A percentile compares a stretch with the other conserved stretches of the same genome.
Evolutionary conservation across 2,113 vertebrate species (phyloP).

Genomic region (Tupaia chinensis): DNA sequence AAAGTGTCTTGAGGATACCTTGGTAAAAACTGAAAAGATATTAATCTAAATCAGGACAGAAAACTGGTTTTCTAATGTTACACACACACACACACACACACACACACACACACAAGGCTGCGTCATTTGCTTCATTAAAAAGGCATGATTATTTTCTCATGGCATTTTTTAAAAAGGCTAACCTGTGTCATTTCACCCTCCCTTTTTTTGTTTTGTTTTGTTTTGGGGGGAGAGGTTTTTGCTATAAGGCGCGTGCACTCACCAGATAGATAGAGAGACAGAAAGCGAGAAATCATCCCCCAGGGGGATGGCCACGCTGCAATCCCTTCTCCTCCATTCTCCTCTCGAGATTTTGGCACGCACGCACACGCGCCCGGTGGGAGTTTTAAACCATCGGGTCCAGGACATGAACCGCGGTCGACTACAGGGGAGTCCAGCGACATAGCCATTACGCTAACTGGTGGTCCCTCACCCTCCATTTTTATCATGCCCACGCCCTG

Average conservation of each 20-base stretch:
- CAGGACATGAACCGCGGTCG: no score
- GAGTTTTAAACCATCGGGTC: no score
- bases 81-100: background rate
- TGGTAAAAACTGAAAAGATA: conserved; percentile 25
- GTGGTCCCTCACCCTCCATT: background rate
- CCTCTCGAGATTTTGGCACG: no score
- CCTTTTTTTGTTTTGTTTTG: background rate
- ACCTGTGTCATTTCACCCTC: conserved; percentile 24
- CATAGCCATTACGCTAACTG: no score
- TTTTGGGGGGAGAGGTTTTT: no score
- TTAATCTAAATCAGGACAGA: conserved; percentile 42
- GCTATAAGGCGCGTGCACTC: no score
- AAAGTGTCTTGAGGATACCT: conserved; percentile 51
- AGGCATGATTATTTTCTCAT: conserved; percentile 43
- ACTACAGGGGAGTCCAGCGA: no score
- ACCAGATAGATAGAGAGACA: no score
- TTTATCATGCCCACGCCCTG: background rate
- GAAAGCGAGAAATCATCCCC: no score
- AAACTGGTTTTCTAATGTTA: conserved; percentile 27
- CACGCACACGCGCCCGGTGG: no score
- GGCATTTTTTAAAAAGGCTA: conserved; percentile 64
- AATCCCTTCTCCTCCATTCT: no score
- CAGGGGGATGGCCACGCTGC: no score
- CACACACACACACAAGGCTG: background rate
- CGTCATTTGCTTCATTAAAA: conserved; percentile 59